Evolutionary conservation across 2,113 vertebrate genomes (phyloP).

Genomic region (Tenrec ecaudatus): DNA sequence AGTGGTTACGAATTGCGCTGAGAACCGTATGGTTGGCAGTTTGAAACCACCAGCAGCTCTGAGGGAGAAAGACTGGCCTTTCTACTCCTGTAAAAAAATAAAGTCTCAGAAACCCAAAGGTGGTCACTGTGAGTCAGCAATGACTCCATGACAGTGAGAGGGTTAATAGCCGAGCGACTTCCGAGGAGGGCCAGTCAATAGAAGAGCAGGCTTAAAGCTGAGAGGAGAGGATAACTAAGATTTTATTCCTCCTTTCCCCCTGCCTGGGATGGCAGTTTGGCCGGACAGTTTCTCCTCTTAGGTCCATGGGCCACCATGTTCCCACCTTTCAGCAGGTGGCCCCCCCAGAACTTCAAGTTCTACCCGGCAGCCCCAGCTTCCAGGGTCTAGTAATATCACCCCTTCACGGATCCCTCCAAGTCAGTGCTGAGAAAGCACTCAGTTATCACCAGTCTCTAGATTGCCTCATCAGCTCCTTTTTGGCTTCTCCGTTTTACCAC

Average conservation of each 20-base stretch:
- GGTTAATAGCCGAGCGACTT: no score
- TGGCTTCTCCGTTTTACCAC: constrained; percentile 6
- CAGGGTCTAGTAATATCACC: background rate
- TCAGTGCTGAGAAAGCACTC: background rate
- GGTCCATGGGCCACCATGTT: background rate
- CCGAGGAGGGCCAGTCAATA: no score
- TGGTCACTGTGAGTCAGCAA: no score
- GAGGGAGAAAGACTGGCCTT: no score
- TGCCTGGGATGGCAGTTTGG: background rate
- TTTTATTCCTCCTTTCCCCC: background rate
- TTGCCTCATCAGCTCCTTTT: background rate
- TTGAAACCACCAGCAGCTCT: no score
- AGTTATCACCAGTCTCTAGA: background rate
- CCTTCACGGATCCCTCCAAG: background rate
- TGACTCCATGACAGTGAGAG: no score
- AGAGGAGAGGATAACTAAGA: background rate
- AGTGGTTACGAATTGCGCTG: background rate
- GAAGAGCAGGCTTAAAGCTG: background rate
- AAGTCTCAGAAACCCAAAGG: no score
- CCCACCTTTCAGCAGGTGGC: background rate
- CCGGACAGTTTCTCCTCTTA: background rate
- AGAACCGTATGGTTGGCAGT: no score
- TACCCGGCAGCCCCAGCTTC: background rate
- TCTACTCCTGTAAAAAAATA: no score
- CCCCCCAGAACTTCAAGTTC: background rate